A percentile compares a stretch with the other conserved stretches of the same genome.
These are phyloP conservation scores for Tillus elongatus DNA, from an alignment of 2,888 invertebrate genomes.

Conservation along the genomic window DNA sequence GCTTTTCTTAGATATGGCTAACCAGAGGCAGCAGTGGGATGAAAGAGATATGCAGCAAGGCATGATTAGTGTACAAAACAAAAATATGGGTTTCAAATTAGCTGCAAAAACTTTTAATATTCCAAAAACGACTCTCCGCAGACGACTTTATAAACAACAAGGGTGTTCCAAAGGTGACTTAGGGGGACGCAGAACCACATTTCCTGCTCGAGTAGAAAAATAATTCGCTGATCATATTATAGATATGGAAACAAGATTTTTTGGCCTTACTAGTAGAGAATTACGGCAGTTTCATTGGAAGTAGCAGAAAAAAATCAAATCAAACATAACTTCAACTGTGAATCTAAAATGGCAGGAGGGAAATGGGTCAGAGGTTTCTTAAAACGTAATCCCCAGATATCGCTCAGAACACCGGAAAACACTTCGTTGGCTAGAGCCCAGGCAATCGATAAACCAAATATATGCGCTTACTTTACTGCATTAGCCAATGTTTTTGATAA, in stretches of 20 bases:
- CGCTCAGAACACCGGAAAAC: slow-evolving; percentile 6
- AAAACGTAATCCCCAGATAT: slow-evolving; percentile 2
- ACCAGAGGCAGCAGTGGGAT: slow-evolving; percentile 7
- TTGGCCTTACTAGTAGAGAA: background rate
- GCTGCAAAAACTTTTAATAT: slow-evolving; percentile 6
- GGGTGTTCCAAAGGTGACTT: slow-evolving; percentile 6
- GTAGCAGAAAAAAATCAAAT: slow-evolving; percentile 6
- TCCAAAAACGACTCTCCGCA: slow-evolving; percentile 8
- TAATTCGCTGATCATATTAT: background rate
- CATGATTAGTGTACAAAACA: slow-evolving; percentile 1
- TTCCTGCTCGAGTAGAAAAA: background rate
- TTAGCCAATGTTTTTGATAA: slow-evolving; percentile 7
- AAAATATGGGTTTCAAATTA: slow-evolving; percentile 7
- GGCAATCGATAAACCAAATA: slow-evolving; percentile 4
- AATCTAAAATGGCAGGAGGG: slow-evolving; percentile 8
- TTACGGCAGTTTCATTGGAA: slow-evolving; percentile 11
- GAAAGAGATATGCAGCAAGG: slow-evolving; percentile 4
- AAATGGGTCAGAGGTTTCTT: slow-evolving; percentile 10
- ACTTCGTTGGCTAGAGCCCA: background rate
- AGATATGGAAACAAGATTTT: background rate
- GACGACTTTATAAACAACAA: slow-evolving; percentile 4
- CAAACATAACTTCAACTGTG: background rate
- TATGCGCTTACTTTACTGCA: slow-evolving; percentile 7
- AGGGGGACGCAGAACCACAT: slow-evolving; percentile 3
- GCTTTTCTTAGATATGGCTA: slow-evolving; percentile 6